Base-by-base conservation (phyloP, 2,113 vertebrate genomes). In the Cyprinodon tularosa region DNA sequence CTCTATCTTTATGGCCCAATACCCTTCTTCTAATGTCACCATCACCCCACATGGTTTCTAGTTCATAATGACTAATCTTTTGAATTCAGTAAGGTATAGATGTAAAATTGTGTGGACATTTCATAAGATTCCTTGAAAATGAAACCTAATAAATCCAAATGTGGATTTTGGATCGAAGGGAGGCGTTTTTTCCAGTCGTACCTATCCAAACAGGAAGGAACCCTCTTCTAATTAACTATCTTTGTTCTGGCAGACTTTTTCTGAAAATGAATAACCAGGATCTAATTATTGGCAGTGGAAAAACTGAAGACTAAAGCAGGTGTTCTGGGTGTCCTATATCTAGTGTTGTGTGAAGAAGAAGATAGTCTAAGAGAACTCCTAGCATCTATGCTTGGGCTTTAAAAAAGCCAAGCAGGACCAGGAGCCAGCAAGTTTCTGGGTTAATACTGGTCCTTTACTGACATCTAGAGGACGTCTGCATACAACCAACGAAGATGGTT, bases 381-480 rank as follows among this genome's bases (percentile, higher is more conserved):
- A 42, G 5, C 42, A 6, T 4, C 42, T 42, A 4, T 42, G 42
- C 0, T 29, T 42, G 42, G 42, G 42, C 42, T 42, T 42, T 42
- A 42, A 42, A 9, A 6, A 42, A 42, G 5, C 9, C 42, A 42
- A 42, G 42, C 42, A 42, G 42, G 72, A 57, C 62, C 40, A 39
- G 48, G 12, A 29, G 57, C 9, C 65, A 64, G 37, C 42, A 47
- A 0, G 3, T 37, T 13, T 40, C 22, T 37, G 2, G 36, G 61
- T 12, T 0, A 15, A 48, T 17, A 48, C 45, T 65, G 69, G 74
- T 81, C 68, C 76, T 82, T 39, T 80, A 50, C n/a, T 47, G 87
- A 77, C 91, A 86, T 76, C 91, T 90, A 86, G 72, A 74, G 77
- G 77, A 4, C 14, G 6, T 48, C 45, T 68, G 65, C 8, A n/a